phyloP scores from a whole-genome alignment of 2,888 invertebrate species.

The Athalia rosae region DNA sequence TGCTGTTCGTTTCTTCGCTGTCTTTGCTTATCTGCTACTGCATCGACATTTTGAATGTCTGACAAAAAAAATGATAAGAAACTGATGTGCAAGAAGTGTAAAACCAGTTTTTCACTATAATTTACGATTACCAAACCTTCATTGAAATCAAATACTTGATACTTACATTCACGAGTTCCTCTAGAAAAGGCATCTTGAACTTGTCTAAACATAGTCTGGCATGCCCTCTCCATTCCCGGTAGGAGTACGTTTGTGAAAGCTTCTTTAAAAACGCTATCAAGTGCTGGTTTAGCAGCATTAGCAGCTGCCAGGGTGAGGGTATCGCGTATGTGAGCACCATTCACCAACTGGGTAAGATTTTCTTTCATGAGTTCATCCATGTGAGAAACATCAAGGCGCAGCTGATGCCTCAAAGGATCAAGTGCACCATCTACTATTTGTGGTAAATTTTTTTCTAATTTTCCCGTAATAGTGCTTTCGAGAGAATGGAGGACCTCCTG shows the following conservation, averaged over 20 bases:
- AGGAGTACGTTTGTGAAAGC: conserved; percentile 85
- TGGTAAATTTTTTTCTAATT: conserved; percentile 74
- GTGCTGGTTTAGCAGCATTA: conserved; percentile 82
- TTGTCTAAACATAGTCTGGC: conserved; percentile 91
- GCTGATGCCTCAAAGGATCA: conserved; percentile 83
- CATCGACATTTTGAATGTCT: conserved; percentile 76
- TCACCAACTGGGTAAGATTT: conserved; percentile 86
- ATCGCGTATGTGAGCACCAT: conserved; percentile 83
- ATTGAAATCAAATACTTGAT: neutral
- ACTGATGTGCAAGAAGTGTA: conserved; percentile 45
- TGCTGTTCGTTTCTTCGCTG: conserved; percentile 69
- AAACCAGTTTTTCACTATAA: conserved; percentile 46
- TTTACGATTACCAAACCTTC: conserved; percentile 42
- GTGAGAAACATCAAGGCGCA: conserved; percentile 82
- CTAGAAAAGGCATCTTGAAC: conserved; percentile 90
- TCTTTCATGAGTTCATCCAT: conserved; percentile 55
- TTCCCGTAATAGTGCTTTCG: conserved; percentile 73
- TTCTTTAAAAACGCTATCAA: conserved; percentile 86
- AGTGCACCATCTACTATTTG: conserved; percentile 81
- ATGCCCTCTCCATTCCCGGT: conserved; percentile 91
- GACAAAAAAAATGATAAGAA: conserved; percentile 40
- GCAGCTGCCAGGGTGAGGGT: conserved; percentile 82
- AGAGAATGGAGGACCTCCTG: conserved; percentile 64
- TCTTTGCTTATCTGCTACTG: conserved; percentile 73
- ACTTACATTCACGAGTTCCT: conserved; percentile 94